These are phyloP conservation scores for Crocallis elinguaria DNA, from an alignment of 2,888 invertebrate species.

Conservation along the genomic window DNA sequence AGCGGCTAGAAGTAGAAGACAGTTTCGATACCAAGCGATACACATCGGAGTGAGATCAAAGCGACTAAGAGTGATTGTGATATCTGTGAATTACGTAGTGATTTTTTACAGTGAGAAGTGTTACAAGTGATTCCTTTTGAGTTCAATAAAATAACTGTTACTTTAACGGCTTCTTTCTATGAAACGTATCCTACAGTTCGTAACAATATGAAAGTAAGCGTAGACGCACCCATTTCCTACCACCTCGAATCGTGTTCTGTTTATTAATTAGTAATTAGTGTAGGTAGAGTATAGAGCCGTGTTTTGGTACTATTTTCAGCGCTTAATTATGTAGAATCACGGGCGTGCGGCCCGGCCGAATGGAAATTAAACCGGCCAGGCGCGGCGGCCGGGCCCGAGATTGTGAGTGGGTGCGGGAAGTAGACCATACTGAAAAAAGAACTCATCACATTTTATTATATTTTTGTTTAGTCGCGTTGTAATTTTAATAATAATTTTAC, in stretches of 20 bases:
- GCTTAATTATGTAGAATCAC: constrained; percentile 14
- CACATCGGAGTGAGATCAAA: too few relatives aligned
- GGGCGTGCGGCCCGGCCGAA: not conserved
- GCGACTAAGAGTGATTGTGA: too few relatives aligned
- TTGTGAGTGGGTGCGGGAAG: not conserved
- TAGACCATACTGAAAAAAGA: not conserved
- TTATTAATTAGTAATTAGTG: constrained; percentile 8
- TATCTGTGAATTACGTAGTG: too few relatives aligned
- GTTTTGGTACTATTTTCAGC: constrained; percentile 16
- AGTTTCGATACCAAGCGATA: too few relatives aligned
- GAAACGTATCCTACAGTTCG: not conserved
- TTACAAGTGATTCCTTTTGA: too few relatives aligned
- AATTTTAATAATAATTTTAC: too few relatives aligned
- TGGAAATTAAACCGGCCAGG: constrained; percentile 12
- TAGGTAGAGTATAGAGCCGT: too few relatives aligned
- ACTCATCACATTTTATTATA: too few relatives aligned
- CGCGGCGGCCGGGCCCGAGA: not conserved
- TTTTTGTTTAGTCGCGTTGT: too few relatives aligned
- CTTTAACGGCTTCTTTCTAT: not conserved
- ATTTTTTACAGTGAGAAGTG: too few relatives aligned
- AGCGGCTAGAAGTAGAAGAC: too few relatives aligned
- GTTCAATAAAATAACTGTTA: too few relatives aligned
- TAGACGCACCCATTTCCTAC: not conserved
- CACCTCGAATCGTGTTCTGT: not conserved
- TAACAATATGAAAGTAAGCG: not conserved